Conservation (phyloP, 2,113 vertebrate genomes). For the Bombycilla garrulus region DNA sequence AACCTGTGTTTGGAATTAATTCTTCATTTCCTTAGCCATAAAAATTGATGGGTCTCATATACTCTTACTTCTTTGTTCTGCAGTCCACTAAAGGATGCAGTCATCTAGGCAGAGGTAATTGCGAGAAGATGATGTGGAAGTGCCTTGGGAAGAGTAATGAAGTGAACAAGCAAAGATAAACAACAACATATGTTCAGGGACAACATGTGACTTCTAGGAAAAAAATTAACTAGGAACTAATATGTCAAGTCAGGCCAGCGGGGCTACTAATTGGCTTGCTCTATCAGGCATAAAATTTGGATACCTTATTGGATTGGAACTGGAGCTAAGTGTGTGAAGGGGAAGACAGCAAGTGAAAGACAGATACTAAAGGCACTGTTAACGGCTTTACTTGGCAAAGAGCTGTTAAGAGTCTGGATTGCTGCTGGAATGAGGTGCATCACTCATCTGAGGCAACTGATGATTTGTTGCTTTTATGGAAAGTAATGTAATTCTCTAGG, state of each 20-base stretch:
- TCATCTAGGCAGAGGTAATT: background rate
- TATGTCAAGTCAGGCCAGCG: background rate
- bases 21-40: background rate
- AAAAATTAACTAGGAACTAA: background rate
- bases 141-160: background rate
- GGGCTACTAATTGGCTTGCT: background rate
- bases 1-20: background rate
- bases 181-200: background rate
- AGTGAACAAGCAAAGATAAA: background rate
- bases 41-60: background rate
- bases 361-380: background rate
- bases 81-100: background rate
- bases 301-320: background rate
- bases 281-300: background rate
- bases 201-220: background rate
- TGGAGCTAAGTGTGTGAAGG: background rate
- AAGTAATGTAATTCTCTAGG: background rate
- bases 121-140: background rate
- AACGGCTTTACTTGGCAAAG: background rate
- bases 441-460: background rate
- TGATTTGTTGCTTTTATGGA: background rate
- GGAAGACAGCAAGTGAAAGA: constrained; percentile 2
- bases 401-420: background rate
- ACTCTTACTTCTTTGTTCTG: background rate
- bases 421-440: background rate